A percentile compares a stretch with the other conserved stretches of the same genome.
These are phyloP conservation scores for Catostylus mosaicus DNA, from an alignment of 30 jellyfish, hydroid and myxozoan species.

Conservation along the genomic window DNA sequence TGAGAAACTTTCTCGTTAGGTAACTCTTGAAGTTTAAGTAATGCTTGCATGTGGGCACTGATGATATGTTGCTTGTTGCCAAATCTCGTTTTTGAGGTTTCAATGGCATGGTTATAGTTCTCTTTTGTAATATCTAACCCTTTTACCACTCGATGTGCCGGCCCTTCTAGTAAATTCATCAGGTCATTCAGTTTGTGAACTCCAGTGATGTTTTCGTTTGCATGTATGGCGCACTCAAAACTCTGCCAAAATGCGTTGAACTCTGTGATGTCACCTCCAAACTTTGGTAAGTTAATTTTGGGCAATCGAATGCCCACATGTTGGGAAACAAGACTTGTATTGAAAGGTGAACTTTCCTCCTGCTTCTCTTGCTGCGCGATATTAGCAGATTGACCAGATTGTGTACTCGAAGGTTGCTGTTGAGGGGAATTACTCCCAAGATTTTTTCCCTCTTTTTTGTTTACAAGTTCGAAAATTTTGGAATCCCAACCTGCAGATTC, in stretches of 20 bases:
- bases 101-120: conserved; percentile 33
- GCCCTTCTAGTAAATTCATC: conserved; percentile 51
- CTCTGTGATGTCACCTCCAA: conserved; percentile 53
- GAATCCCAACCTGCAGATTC: conserved; percentile 25
- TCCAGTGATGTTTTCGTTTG: conserved; percentile 42
- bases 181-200: conserved; percentile 66
- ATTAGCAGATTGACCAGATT: too few relatives aligned
- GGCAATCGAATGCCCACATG: conserved; percentile 35
- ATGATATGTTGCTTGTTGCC: conserved; percentile 51
- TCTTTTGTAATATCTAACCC: conserved; percentile 47
- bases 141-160: conserved; percentile 52
- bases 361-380: background rate
- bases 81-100: conserved; percentile 39
- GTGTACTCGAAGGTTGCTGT: too few relatives aligned
- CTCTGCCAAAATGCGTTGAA: conserved; percentile 47
- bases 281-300: conserved; percentile 29
- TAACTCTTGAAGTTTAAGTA: conserved; percentile 39
- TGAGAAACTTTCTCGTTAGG: conserved; percentile 11
- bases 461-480: background rate
- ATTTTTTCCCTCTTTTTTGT: conserved; percentile 7
- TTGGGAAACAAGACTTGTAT: too few relatives aligned
- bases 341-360: background rate
- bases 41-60: conserved; percentile 62
- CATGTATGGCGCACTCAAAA: conserved; percentile 55
- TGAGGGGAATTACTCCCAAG: background rate